Evolutionary conservation across 2,113 vertebrate genomes (phyloP), one percentile per base, ranked within the genome.

Genomic region (Microtus richardsoni): DNA sequence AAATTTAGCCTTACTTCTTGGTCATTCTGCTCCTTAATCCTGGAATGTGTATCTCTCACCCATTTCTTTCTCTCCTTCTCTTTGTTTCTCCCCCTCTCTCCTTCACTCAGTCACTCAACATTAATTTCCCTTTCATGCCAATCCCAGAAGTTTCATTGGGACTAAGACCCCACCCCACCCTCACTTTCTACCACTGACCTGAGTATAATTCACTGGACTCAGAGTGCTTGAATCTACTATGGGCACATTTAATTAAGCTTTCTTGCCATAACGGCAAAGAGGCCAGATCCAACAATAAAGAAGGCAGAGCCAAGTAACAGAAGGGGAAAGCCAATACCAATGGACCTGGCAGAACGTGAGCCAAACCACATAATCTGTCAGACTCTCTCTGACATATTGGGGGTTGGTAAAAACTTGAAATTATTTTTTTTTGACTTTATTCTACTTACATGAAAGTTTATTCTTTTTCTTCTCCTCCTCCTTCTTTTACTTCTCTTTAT

Each of bases 381-480:
- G 17, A 70, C 11, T 36, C 19, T 68, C 1, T 17, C 22, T 85
- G 52, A n/a, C 17, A 58, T 47, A 12, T 8, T 54, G 28, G 28
- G 36, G 24, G 19, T 80, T 73, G 75, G 8, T 83, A 73, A 78
- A 84, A 91, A 74, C 6, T n/a, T 2, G 47, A 54, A 58, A 41
- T 22, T 66, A 33, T 2, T 84, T 26, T 13, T 14, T 14, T 52
- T 77, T 77, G 49, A 11, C 30, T 82, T 62, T 14, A 54, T 62
- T 88, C 22, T n/a, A 1, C 13, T 54, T 41, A 62, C 3, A 47
- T 30, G 30, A 87, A 82, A 17, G 22, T 74, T 49, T n/a, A 12
- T 3, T n/a, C 92, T 52, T 89, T 82, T 92, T 22, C 58, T 94
- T 73, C 54, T 71, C 36, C 49, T 82, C 36, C 88, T 91, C 78